These are phyloP conservation scores for Eriosoma lanigerum DNA, from an alignment of 1,140 invertebrate genomes.

Conservation along the genomic window DNA sequence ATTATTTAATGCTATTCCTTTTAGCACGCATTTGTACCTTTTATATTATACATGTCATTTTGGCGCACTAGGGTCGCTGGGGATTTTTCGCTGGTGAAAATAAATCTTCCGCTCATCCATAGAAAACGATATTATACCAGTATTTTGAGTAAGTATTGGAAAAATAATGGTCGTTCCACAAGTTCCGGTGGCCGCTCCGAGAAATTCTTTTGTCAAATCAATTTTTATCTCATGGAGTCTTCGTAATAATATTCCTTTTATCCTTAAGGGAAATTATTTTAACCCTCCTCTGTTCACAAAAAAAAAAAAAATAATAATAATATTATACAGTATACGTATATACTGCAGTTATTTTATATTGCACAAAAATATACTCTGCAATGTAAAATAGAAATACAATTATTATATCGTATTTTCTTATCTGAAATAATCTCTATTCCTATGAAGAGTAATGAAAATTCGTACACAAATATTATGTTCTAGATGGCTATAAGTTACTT, in stretches of 20 bases:
- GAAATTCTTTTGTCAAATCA: slow-evolving; percentile 24
- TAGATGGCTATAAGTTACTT: not conserved
- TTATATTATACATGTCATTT: not conserved
- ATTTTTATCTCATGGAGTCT: slow-evolving; percentile 9
- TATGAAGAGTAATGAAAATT: not conserved
- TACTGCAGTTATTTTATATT: not conserved
- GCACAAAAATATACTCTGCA: not conserved
- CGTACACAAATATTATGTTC: not conserved
- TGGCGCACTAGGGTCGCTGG: not conserved
- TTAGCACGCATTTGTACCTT: not conserved
- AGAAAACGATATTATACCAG: not conserved
- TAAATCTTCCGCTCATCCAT: not conserved
- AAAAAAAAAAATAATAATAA: not conserved
- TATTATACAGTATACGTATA: not conserved
- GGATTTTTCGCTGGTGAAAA: not conserved
- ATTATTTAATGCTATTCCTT: slow-evolving; percentile 15
- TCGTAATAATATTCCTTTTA: not conserved
- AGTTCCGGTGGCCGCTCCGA: not conserved
- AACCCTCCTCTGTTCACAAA: not conserved
- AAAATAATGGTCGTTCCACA: not conserved
- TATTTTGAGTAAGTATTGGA: slow-evolving; percentile 1
- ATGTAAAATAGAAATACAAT: not conserved
- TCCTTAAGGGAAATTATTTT: not conserved
- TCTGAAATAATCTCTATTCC: not conserved
- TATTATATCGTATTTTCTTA: not conserved